phyloP scores from a whole-genome alignment of 2,888 invertebrate genomes.

The Rotaria socialis region DNA sequence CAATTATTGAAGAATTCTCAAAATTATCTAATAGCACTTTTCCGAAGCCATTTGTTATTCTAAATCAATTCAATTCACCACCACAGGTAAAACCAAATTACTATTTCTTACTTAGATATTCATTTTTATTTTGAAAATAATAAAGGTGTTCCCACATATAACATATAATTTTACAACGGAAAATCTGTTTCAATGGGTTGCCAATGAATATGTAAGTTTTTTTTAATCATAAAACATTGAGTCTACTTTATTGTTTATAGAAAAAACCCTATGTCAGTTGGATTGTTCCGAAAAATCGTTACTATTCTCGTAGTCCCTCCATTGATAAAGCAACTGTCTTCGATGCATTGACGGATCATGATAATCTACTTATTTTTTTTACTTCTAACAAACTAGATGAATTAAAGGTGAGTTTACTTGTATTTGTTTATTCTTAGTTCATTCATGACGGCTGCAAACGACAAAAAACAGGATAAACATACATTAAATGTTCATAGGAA shows the following conservation, averaged over 20 bases:
- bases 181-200: background rate
- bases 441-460: no score
- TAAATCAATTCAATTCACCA: background rate
- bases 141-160: background rate
- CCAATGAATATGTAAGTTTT: background rate
- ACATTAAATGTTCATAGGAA: background rate
- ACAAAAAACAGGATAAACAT: no score
- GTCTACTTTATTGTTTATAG: background rate
- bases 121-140: background rate
- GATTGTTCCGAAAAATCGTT: slow-evolving; percentile 14
- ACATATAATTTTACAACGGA: background rate
- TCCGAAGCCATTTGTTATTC: background rate
- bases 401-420: background rate
- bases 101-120: background rate
- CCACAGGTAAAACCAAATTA: background rate
- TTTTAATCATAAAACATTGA: no score
- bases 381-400: background rate
- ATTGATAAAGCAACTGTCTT: background rate
- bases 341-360: background rate
- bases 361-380: background rate
- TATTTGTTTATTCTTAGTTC: no score
- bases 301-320: background rate
- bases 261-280: background rate
- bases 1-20: background rate
- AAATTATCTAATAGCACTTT: background rate